phyloP scores from a whole-genome alignment of 23 tunicate genomes.

The Halocynthia aurantium region DNA sequence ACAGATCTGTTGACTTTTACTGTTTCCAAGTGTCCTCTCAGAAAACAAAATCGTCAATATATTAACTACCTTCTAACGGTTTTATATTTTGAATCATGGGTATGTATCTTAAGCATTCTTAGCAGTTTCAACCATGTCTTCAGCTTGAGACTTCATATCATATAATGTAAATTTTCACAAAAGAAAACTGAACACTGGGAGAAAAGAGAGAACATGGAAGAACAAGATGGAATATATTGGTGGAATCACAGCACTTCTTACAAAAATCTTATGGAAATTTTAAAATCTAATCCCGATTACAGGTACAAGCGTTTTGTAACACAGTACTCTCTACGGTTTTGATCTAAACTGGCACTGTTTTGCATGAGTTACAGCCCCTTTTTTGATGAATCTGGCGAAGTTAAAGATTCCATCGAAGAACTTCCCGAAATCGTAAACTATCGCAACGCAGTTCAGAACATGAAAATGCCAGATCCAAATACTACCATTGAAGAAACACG shows the following conservation, averaged over 20 bases:
- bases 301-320: background rate
- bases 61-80: constrained; percentile 69
- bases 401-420: background rate
- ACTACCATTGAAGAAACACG: background rate
- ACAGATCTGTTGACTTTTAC: constrained; percentile 53
- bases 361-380: too few species aligned
- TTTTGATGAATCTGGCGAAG: background rate
- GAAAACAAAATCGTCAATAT: constrained; percentile 72
- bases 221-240: constrained; percentile 54
- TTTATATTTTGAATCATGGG: constrained; percentile 93
- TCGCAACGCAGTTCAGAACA: constrained; percentile 37
- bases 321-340: too few species aligned
- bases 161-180: background rate
- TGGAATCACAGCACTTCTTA: constrained; percentile 67
- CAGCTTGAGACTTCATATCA: background rate
- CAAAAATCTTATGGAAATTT: constrained; percentile 30
- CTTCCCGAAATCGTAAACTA: constrained; percentile 33
- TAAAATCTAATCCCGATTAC: constrained; percentile 14
- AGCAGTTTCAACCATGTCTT: background rate
- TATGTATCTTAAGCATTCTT: constrained; percentile 26
- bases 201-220: constrained; percentile 19
- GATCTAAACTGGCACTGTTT: too few species aligned
- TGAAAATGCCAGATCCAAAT: constrained; percentile 21
- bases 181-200: constrained; percentile 86
- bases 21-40: constrained; percentile 45